Evolutionary conservation across 2,888 invertebrate species (phyloP).

Genomic region (Luperina testacea): DNA sequence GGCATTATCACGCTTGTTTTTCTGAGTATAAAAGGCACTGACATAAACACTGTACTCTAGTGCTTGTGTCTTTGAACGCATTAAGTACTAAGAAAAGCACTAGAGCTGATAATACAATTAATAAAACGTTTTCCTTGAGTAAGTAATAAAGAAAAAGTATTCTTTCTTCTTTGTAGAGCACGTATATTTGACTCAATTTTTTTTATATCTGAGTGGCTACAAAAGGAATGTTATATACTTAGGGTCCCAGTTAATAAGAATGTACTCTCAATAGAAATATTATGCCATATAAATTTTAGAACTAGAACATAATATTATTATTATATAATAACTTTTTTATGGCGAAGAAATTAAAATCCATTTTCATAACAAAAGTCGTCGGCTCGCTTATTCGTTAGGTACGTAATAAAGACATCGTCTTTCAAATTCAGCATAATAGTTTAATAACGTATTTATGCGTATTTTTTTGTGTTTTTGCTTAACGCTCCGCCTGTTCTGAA

Average conservation of each 20-base stretch:
- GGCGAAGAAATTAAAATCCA: background rate
- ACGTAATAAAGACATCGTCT: constrained; percentile 23
- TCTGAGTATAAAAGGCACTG: constrained; percentile 11
- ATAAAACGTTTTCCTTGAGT: background rate
- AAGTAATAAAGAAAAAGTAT: background rate
- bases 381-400: constrained; percentile 14
- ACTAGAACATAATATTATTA: constrained; percentile 31
- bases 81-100: background rate
- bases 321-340: background rate
- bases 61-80: constrained; percentile 7
- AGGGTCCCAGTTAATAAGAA: constrained; percentile 1
- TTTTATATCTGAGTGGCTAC: background rate
- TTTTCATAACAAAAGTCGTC: constrained; percentile 10
- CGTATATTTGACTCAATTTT: constrained; percentile 7
- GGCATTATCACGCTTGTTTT: constrained; percentile 21
- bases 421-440: constrained; percentile 5
- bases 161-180: constrained; percentile 6
- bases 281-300: background rate
- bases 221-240: background rate
- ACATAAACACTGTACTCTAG: background rate
- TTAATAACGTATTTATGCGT: constrained; percentile 14
- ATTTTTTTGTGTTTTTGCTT: constrained; percentile 41
- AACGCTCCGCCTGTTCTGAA: constrained; percentile 43
- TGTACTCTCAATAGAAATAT: background rate
- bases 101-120: constrained; percentile 15